phyloP scores from a whole-genome alignment of 1,140 invertebrate genomes.

The Mactra quadrangularis region DNA sequence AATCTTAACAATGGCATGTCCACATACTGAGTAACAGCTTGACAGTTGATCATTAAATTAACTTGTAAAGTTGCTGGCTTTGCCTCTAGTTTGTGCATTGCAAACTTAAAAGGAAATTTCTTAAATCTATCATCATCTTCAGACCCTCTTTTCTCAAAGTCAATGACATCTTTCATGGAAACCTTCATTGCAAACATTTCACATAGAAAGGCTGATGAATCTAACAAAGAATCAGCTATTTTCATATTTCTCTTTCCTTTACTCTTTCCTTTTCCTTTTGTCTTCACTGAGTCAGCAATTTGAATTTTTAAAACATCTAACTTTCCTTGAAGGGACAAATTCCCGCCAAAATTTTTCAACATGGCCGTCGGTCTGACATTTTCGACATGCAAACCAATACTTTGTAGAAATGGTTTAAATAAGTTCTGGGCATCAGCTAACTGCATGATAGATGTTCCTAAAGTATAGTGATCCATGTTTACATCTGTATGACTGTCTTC shows the following conservation, averaged over 20 bases:
- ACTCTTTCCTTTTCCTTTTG: slow-evolving; percentile 71
- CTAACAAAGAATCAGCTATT: slow-evolving; percentile 82
- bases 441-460: slow-evolving; percentile 80
- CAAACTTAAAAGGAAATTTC: slow-evolving; percentile 74
- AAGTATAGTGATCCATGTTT: slow-evolving; percentile 71
- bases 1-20: slow-evolving; percentile 97
- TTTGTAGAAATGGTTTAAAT: slow-evolving; percentile 82
- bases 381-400: slow-evolving; percentile 82
- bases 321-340: slow-evolving; percentile 93
- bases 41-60: slow-evolving; percentile 79
- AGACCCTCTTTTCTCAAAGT: slow-evolving; percentile 93
- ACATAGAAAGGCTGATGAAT: slow-evolving; percentile 95
- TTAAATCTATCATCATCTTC: slow-evolving; percentile 86
- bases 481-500: slow-evolving; percentile 80
- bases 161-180: slow-evolving; percentile 92
- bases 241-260: slow-evolving; percentile 66
- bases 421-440: slow-evolving; percentile 81
- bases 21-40: slow-evolving; percentile 86
- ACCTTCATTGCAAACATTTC: slow-evolving; percentile 95
- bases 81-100: slow-evolving; percentile 82
- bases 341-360: slow-evolving; percentile 93
- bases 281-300: slow-evolving; percentile 90
- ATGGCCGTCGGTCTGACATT: slow-evolving; percentile 81
- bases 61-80: slow-evolving; percentile 82
- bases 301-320: slow-evolving; percentile 95